Evolutionary conservation across 2,113 vertebrate species (phyloP).

Genomic region (Triplophysa rosa): DNA sequence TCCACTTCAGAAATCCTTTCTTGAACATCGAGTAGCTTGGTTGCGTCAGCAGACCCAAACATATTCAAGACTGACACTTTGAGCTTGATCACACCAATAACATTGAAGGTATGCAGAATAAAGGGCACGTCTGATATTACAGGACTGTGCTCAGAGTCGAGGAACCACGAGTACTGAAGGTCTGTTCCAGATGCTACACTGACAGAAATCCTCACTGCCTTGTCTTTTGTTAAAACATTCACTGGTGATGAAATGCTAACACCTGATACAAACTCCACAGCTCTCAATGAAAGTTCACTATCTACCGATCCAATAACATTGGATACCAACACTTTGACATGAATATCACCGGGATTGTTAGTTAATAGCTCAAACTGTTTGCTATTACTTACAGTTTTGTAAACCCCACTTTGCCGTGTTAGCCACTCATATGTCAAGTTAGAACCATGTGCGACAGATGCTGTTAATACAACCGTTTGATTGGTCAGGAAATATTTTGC

Average conservation of each 20-base stretch:
- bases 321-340: constrained; percentile 64
- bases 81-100: constrained; percentile 58
- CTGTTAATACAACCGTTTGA: constrained; percentile 61
- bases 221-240: constrained; percentile 54
- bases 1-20: constrained; percentile 66
- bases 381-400: constrained; percentile 41
- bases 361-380: constrained; percentile 58
- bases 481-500: constrained; percentile 64
- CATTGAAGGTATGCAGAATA: constrained; percentile 64
- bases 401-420: constrained; percentile 45
- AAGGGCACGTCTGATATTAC: constrained; percentile 57
- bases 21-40: constrained; percentile 65
- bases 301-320: constrained; percentile 66
- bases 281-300: constrained; percentile 55
- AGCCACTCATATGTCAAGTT: constrained; percentile 73
- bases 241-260: constrained; percentile 56
- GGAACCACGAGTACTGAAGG: constrained; percentile 70
- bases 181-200: constrained; percentile 65
- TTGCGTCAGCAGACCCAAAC: constrained; percentile 62
- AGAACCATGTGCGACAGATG: constrained; percentile 67
- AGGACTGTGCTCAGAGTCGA: constrained; percentile 45
- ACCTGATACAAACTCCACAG: constrained; percentile 61
- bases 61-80: constrained; percentile 68
- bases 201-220: constrained; percentile 66
- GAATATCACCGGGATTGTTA: constrained; percentile 61